phyloP scores from a whole-genome alignment of 2,113 vertebrate genomes.

The Plecotus auritus region DNA sequence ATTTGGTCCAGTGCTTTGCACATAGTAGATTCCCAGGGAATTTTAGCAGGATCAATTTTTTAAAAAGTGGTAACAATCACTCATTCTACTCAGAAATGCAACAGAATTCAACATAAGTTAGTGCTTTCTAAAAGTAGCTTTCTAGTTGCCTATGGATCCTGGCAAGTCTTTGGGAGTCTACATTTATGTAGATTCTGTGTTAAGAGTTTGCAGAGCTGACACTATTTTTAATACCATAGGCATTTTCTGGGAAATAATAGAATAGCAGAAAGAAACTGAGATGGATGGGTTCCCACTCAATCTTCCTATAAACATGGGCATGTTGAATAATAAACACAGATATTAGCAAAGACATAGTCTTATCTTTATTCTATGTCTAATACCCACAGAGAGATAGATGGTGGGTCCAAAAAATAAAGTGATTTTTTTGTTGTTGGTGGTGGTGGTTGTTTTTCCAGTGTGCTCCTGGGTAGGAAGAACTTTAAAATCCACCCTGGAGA shows the following conservation, averaged over 20 bases:
- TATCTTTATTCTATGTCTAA: not conserved
- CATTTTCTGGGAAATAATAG: conserved; percentile 36
- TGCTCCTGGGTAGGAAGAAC: not conserved
- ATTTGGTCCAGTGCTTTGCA: not conserved
- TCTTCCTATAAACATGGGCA: not conserved
- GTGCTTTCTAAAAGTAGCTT: not conserved
- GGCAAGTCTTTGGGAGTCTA: not conserved
- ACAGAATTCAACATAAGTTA: not conserved
- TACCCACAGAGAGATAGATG: not conserved
- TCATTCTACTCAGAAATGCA: not conserved
- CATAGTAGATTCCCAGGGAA: not conserved
- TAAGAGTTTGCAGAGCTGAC: conserved; percentile 9
- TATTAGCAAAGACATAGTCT: not conserved
- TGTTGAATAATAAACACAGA: conserved; percentile 44
- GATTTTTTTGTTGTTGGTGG: not conserved
- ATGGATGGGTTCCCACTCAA: not conserved
- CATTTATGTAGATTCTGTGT: conserved; percentile 24
- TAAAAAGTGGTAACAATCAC: not conserved
- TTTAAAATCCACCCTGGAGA: not conserved
- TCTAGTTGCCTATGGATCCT: not conserved
- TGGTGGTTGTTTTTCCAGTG: not conserved
- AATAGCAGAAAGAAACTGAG: conserved; percentile 24
- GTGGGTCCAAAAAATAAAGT: not conserved
- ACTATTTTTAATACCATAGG: conserved; percentile 7
- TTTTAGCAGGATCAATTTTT: not conserved